Evolutionary conservation across 2,888 invertebrate genomes (phyloP).

Genomic region (Elmis aenea): DNA sequence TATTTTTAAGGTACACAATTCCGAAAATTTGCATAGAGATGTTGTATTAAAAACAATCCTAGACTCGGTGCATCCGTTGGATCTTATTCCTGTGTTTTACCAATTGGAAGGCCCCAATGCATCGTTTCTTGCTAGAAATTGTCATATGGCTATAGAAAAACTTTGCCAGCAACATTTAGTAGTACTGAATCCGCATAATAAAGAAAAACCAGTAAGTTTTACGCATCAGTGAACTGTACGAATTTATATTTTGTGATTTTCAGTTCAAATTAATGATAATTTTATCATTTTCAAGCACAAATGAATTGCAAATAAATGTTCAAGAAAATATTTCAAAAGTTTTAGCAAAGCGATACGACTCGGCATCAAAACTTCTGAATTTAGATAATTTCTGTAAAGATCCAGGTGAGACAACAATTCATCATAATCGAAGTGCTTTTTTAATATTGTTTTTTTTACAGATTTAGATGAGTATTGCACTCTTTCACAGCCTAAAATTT

Average conservation of each 20-base stretch:
- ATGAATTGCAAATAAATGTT: constrained; percentile 47
- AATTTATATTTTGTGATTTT: constrained; percentile 12
- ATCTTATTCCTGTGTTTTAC: constrained; percentile 50
- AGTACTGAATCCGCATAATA: constrained; percentile 32
- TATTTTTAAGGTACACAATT: constrained; percentile 33
- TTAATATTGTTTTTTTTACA: constrained; percentile 18
- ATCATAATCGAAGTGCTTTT: no score
- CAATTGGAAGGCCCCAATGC: constrained; percentile 39
- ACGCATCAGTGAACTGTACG: neutral
- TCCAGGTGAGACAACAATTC: constrained; percentile 33
- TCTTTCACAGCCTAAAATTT: constrained; percentile 47
- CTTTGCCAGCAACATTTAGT: constrained; percentile 47
- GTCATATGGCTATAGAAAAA: constrained; percentile 48
- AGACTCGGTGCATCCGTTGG: constrained; percentile 46
- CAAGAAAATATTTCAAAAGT: constrained; percentile 44
- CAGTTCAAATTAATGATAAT: constrained; percentile 42
- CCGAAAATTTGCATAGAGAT: constrained; percentile 39
- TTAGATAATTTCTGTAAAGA: constrained; percentile 48
- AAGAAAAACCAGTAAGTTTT: constrained; percentile 29
- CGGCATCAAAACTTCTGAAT: constrained; percentile 37
- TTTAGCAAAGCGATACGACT: constrained; percentile 41
- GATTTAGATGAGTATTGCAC: constrained; percentile 44
- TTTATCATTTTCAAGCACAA: constrained; percentile 45
- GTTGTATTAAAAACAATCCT: constrained; percentile 45
- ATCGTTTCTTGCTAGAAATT: constrained; percentile 49